A percentile compares a stretch with the other conserved stretches of the same genome.
phyloP scores from a whole-genome alignment of 64 coral and sea anemone species.

The Montipora efflorescens region DNA sequence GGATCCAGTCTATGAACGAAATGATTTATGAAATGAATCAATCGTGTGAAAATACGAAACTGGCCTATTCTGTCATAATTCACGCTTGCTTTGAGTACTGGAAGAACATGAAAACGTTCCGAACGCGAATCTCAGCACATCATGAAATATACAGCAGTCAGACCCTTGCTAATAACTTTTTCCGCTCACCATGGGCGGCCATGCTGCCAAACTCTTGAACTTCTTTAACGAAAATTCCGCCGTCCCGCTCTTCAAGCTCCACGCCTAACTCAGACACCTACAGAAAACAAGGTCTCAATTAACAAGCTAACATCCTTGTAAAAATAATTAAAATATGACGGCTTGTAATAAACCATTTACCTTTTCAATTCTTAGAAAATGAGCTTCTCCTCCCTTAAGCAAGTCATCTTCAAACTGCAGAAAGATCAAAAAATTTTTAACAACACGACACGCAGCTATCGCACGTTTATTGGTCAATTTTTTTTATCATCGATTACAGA shows the following conservation, averaged over 20 bases:
- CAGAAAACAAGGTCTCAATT: not conserved
- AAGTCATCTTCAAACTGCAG: slow-evolving; percentile 56
- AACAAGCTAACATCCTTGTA: not conserved
- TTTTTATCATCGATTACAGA: not conserved
- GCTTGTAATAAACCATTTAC: not conserved
- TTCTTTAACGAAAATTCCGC: slow-evolving; percentile 70
- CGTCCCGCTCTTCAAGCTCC: slow-evolving; percentile 64
- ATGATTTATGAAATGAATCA: no score
- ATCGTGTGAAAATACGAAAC: no score
- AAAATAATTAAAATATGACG: not conserved
- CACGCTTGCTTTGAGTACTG: no score
- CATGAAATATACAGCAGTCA: no score
- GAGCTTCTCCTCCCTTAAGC: slow-evolving; percentile 60
- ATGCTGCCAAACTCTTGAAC: slow-evolving; percentile 70
- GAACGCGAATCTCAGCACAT: no score
- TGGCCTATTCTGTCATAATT: no score
- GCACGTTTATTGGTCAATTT: no score
- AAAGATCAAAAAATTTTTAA: not conserved
- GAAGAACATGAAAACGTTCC: no score
- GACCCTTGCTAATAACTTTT: not conserved
- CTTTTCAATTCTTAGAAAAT: slow-evolving; percentile 66
- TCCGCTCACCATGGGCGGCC: slow-evolving; percentile 54
- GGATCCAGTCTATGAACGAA: no score
- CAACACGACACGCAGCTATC: no score
- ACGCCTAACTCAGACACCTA: slow-evolving; percentile 81